A percentile compares a stretch with the other conserved stretches of the same genome.
Conservation (phyloP, 2,888 invertebrate genomes). For the Luperina nickerlii region DNA sequence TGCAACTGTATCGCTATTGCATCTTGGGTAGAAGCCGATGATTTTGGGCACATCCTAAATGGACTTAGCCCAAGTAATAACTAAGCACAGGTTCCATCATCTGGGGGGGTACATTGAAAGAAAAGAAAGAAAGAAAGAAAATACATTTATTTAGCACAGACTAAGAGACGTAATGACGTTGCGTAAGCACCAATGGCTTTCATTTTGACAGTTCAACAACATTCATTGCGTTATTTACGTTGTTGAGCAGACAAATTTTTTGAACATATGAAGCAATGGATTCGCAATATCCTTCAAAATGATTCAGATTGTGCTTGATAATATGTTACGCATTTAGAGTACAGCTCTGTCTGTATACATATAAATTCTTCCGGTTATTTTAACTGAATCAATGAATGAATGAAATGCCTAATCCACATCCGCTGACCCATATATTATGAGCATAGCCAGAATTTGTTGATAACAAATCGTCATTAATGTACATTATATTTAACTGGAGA, state of each 20-base stretch:
- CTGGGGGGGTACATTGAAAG: not conserved
- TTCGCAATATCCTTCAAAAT: not conserved
- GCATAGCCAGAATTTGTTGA: slow-evolving; percentile 7
- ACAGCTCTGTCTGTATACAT: too few species aligned
- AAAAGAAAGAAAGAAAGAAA: too few species aligned
- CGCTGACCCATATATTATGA: slow-evolving; percentile 24
- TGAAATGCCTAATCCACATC: slow-evolving; percentile 20
- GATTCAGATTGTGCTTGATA: not conserved
- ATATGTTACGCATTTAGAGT: not conserved
- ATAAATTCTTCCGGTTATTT: slow-evolving; percentile 5
- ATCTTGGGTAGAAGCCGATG: not conserved
- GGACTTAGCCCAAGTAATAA: not conserved
- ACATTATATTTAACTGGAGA: slow-evolving; percentile 9
- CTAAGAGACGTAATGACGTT: too few species aligned
- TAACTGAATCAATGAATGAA: slow-evolving; percentile 11
- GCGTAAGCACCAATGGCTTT: not conserved
- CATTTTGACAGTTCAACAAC: not conserved
- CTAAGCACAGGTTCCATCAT: too few species aligned
- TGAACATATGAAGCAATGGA: not conserved
- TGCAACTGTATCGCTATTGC: not conserved
- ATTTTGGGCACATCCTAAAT: not conserved
- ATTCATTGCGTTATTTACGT: not conserved
- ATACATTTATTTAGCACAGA: too few species aligned
- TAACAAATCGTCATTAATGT: slow-evolving; percentile 21
- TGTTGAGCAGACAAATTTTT: not conserved